A percentile compares a stretch with the other conserved stretches of the same genome.
These are phyloP conservation scores for Antrozous pallidus DNA, from an alignment of 2,797 vertebrate species.

Conservation along the genomic window DNA sequence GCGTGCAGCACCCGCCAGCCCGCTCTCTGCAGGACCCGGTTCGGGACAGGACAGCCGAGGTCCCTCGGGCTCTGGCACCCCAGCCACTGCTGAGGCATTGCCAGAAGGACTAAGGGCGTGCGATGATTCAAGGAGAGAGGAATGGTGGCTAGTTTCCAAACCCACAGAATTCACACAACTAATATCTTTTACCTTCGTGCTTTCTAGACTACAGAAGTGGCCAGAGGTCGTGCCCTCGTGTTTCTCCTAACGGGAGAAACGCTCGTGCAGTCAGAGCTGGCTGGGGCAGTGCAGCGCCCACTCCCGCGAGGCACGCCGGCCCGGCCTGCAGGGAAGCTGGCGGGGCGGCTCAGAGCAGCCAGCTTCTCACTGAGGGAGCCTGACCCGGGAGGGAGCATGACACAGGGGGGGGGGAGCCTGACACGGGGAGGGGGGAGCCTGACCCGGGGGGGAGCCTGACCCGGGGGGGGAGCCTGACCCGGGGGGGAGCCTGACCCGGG, in stretches of 20 bases:
- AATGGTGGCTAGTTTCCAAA: not conserved
- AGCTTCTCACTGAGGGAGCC: not conserved
- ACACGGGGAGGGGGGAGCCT: too few species aligned
- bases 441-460: too few species aligned
- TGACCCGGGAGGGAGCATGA: too few species aligned
- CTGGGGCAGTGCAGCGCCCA: not conserved
- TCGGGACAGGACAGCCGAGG: not conserved
- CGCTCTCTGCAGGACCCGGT: not conserved
- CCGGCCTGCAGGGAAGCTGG: not conserved
- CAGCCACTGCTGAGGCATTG: not conserved
- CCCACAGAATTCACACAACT: not conserved
- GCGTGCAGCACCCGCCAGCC: fast-evolving
- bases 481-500: too few species aligned
- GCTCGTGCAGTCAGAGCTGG: not conserved
- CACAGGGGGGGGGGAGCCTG: too few species aligned
- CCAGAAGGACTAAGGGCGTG: not conserved
- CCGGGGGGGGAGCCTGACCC: too few species aligned
- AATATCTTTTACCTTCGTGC: not conserved
- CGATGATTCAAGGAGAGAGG: not conserved
- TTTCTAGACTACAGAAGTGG: not conserved
- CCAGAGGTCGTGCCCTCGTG: not conserved
- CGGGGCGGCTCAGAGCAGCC: not conserved
- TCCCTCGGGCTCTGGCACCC: not conserved
- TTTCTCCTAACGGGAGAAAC: not conserved
- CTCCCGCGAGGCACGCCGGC: too few species aligned